These are phyloP conservation scores for Tokudaia tokunoshimensis DNA, from an alignment of 2,797 vertebrate species.

Conservation along the genomic window DNA sequence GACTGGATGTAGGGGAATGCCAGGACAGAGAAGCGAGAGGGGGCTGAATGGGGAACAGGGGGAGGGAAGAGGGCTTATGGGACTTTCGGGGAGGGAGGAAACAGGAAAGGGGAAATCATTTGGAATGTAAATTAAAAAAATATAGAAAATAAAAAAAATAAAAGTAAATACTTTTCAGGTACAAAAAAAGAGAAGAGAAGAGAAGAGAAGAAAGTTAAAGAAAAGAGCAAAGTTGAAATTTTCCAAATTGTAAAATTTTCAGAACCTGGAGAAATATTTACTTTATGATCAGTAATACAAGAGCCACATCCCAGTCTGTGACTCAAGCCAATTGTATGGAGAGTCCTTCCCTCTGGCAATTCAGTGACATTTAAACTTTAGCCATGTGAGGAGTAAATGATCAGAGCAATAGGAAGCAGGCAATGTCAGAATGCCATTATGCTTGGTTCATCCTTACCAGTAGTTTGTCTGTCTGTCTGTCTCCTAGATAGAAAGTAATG, in stretches of 20 bases:
- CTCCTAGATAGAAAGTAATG: constrained; percentile 27
- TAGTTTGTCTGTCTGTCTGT: background rate
- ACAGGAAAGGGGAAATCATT: too few relatives aligned
- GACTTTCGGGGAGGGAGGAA: too few relatives aligned
- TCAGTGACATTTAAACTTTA: constrained; percentile 11
- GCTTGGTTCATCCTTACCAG: background rate
- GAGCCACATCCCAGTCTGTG: background rate
- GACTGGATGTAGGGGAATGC: too few relatives aligned
- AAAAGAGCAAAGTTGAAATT: background rate
- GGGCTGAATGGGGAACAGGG: too few relatives aligned
- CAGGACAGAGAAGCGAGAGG: too few relatives aligned
- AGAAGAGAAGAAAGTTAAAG: background rate
- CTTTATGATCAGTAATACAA: background rate
- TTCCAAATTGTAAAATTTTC: constrained; percentile 40
- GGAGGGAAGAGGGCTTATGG: too few relatives aligned
- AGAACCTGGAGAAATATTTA: background rate
- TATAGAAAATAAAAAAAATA: too few relatives aligned
- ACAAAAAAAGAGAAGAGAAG: too few relatives aligned
- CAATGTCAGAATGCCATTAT: background rate
- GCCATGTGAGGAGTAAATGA: background rate
- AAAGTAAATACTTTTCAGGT: too few relatives aligned
- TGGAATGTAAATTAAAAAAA: too few relatives aligned
- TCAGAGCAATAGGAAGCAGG: background rate
- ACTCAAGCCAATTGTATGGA: background rate
- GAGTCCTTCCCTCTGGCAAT: background rate